A percentile compares a stretch with the other conserved stretches of the same genome.
phyloP scores from a whole-genome alignment of 2,888 invertebrate species.

The Stenoptilia bipunctidactyla region DNA sequence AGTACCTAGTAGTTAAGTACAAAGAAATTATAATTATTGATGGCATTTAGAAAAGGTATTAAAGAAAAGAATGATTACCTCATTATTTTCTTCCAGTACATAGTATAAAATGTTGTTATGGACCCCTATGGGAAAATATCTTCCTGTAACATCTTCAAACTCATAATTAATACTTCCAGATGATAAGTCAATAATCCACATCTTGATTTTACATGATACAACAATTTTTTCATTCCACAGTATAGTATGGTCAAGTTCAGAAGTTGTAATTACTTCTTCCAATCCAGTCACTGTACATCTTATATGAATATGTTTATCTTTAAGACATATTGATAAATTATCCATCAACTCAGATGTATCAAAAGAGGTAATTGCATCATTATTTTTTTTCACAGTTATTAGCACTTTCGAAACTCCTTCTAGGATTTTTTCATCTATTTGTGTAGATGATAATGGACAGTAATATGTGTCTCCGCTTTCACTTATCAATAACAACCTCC shows the following conservation, averaged over 20 bases:
- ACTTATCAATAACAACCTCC: constrained; percentile 33
- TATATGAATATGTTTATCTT: constrained; percentile 23
- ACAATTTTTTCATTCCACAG: constrained; percentile 37
- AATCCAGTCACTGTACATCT: constrained; percentile 41
- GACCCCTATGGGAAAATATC: constrained; percentile 33
- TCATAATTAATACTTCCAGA: constrained; percentile 27
- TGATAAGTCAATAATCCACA: constrained; percentile 40
- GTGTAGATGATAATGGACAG: constrained; percentile 22
- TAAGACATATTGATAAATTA: constrained; percentile 29
- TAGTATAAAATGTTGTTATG: constrained; percentile 41
- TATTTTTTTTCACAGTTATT: constrained; percentile 28
- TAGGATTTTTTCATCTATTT: constrained; percentile 25
- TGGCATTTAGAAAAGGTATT: too few relatives aligned
- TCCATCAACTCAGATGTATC: constrained; percentile 14
- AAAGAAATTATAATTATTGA: too few relatives aligned
- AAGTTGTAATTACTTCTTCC: constrained; percentile 23
- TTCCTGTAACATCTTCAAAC: constrained; percentile 24
- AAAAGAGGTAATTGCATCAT: constrained; percentile 16
- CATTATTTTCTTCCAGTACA: constrained; percentile 28
- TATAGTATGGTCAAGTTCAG: constrained; percentile 23
- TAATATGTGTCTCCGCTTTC: constrained; percentile 42
- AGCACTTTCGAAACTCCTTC: constrained; percentile 20
- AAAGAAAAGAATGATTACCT: constrained; percentile 27
- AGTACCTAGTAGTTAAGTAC: too few relatives aligned
- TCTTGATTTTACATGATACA: constrained; percentile 27